Percentiles rank a stretch among this genome's conserved stretches.
These are phyloP conservation scores for Lerema accius DNA, from an alignment of 1,140 invertebrate genomes.

Conservation along the genomic window DNA sequence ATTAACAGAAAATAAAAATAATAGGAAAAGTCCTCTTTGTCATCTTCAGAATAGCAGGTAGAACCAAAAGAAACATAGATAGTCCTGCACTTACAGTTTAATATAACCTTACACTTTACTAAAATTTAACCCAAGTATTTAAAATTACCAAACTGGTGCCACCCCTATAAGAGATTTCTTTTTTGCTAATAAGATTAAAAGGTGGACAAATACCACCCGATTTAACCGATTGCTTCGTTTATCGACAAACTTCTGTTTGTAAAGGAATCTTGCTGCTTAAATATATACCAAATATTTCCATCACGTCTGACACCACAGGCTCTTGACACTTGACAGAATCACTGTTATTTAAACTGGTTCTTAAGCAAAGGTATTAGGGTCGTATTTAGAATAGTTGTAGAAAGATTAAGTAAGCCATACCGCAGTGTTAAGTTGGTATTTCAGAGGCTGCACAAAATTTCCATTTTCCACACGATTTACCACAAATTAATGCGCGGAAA, in stretches of 20 bases:
- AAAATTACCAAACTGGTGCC: too few species aligned
- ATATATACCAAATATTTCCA: constrained; percentile 49
- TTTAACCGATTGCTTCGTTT: constrained; percentile 5
- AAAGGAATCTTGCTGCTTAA: constrained; percentile 39
- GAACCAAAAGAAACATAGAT: too few species aligned
- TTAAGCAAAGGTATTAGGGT: not conserved
- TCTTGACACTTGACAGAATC: not conserved
- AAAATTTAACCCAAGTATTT: too few species aligned
- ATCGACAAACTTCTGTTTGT: constrained; percentile 19
- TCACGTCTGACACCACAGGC: constrained; percentile 44
- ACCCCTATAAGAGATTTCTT: too few species aligned
- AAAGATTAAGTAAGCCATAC: not conserved
- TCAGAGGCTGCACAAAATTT: constrained; percentile 77
- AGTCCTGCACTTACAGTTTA: too few species aligned
- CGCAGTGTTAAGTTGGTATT: constrained; percentile 44
- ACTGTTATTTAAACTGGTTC: not conserved
- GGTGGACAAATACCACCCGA: constrained; percentile 31
- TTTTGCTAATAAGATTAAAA: constrained; percentile 16
- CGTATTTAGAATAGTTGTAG: not conserved
- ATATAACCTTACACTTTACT: too few species aligned
- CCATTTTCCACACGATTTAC: constrained; percentile 80
- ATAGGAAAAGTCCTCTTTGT: too few species aligned
- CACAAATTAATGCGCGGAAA: constrained; percentile 79
- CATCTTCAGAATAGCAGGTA: too few species aligned
- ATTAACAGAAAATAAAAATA: too few species aligned